Evolutionary conservation across 23 tunicate species (phyloP), one percentile per base, ranked within the genome.

Genomic region (Corella eumyota): DNA sequence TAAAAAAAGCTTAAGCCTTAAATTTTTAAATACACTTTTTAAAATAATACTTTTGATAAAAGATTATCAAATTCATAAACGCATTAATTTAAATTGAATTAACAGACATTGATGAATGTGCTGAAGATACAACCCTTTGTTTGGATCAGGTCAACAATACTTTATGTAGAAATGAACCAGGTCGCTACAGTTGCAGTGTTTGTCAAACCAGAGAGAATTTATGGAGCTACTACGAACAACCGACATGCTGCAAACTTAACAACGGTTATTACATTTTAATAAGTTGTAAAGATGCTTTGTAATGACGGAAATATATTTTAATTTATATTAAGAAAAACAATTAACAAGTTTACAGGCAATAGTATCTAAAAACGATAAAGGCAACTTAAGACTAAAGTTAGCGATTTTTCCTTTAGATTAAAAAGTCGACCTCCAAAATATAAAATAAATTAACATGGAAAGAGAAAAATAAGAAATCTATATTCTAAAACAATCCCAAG

Each of bases 61-160:
- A n/a, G n/a, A n/a, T n/a, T n/a, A n/a, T n/a, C n/a, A n/a, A n/a
- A n/a, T n/a, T n/a, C n/a, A n/a, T n/a, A n/a, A n/a, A n/a, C n/a
- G n/a, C n/a, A n/a, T n/a, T n/a, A n/a, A n/a, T n/a, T n/a, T n/a
- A n/a, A n/a, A n/a, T n/a, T n/a, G n/a, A n/a, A n/a, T n/a, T n/a
- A n/a, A 19, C 22, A 51, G 57, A 51, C 23, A 51, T 51, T 51
- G 57, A 51, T 51, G 57, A 51, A 51, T 51, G 57, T 51, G 57
- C 57, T 51, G 57, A 51, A 27, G 23, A 51, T 51, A 19, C 6
- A 9, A 51, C 57, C 5, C 22, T 51, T 6, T 51, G 57, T 51
- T 11, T 19, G 6, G 57, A 19, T 7, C 48, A 40, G 11, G 27
- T 27, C 20, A 11, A 51, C 23, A 5, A 5, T 9, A 25, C 22